Evolutionary conservation across 2,797 vertebrate genomes (phyloP), one percentile per base, ranked within the genome.

Genomic region (Podargus strigoides): DNA sequence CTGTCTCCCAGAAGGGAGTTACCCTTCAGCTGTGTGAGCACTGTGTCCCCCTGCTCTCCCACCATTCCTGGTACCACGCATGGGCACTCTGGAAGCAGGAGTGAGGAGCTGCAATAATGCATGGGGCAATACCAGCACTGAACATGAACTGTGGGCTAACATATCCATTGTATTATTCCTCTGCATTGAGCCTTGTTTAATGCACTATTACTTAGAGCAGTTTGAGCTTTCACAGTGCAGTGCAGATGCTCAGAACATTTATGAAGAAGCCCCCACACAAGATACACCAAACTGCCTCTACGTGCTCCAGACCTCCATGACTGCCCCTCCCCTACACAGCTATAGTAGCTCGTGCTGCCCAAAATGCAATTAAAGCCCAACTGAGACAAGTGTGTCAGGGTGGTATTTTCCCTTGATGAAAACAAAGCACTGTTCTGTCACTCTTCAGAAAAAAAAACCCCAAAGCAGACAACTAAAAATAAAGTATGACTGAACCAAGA

Each of bases 391-490:
- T n/a, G n/a, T 26, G 4, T 39, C 52, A 10, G 44, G 68, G 62
- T 41, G 47, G 58, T 68, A 39, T 22, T 52, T 58, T 59, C 28
- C 46, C 68, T 42, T 58, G 85, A 86, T 49, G 44, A 84, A 94
- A 91, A 91, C 1, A 3, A 46, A 85, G 66, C 74, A 68, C 76
- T 72, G 41, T 63, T 88, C 82, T 12, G 2, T 73, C 64, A 78
- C 76, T 50, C 64, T 59, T 76, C 49, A 79, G 42, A 28, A 24
- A 75, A 67, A 52, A 66, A 72, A 75, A 68, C 6, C 0, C 6
- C 68, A 80, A 85, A 80, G 78, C 50, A 89, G 80, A 88, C 69
- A 93, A 76, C 94, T 92, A 95, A 96, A 96, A 96, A 95, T 94
- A 93, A 96, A 90, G 79, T 17, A 55, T 91, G 93, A 97, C 67